Conservation (phyloP, 2,113 vertebrate genomes). For the Apeltes quadracus region DNA sequence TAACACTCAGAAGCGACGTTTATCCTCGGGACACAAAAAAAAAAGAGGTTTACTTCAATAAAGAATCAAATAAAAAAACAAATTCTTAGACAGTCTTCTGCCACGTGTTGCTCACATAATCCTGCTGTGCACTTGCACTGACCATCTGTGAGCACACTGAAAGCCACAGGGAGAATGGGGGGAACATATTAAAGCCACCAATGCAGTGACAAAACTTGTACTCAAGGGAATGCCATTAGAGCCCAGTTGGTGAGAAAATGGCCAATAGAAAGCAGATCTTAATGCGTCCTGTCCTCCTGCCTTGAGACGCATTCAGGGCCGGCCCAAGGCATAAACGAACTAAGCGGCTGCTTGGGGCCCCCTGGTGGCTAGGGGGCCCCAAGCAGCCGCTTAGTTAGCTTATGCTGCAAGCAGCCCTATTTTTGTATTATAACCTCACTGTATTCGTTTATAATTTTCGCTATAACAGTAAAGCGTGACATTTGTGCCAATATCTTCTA, state of each 20-base stretch:
- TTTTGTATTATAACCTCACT: no score
- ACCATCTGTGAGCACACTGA: conserved; percentile 48
- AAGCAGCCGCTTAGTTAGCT: no score
- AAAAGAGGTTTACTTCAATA: no score
- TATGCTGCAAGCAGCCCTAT: no score
- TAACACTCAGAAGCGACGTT: background rate
- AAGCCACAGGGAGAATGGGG: conserved; percentile 4
- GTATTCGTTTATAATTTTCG: no score
- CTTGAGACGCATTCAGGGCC: no score
- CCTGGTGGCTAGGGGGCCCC: no score
- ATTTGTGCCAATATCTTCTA: no score
- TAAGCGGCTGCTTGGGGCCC: no score
- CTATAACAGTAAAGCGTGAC: no score
- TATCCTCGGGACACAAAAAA: background rate
- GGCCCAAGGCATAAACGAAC: no score
- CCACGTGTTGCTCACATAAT: conserved; percentile 12
- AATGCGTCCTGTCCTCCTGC: conserved; percentile 16
- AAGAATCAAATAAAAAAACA: no score
- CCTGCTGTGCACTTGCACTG: conserved; percentile 25
- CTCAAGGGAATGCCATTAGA: conserved; percentile 35
- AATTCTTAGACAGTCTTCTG: background rate
- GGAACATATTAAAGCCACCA: conserved; percentile 21
- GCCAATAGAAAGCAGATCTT: conserved; percentile 20
- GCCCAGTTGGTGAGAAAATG: conserved; percentile 13
- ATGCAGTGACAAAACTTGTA: conserved; percentile 13